phyloP scores from a whole-genome alignment of 2,888 invertebrate species.

The Diarsia rubi region DNA sequence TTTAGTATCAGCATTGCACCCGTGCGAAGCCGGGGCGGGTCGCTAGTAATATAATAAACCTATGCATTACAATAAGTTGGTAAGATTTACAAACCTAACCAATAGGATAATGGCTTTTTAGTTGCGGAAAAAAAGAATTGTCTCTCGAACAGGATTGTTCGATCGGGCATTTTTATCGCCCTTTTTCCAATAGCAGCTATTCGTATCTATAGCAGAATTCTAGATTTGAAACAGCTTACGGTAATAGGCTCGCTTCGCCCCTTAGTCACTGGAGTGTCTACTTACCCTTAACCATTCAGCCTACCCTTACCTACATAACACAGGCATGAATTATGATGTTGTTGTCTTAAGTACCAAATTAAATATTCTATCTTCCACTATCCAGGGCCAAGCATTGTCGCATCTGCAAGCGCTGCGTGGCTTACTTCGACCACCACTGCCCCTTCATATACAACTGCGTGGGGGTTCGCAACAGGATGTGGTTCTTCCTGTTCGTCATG shows the following conservation, averaged over 20 bases:
- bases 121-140: not conserved
- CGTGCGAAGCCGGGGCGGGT: too few relatives aligned
- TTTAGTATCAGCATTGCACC: too few relatives aligned
- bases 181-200: not conserved
- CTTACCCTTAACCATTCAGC: not conserved
- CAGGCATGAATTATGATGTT: too few relatives aligned
- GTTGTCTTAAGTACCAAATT: not conserved
- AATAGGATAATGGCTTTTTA: not conserved
- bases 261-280: not conserved
- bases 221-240: not conserved
- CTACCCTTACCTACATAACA: not conserved
- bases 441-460: conserved; percentile 99
- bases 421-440: conserved; percentile 98
- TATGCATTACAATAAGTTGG: not conserved
- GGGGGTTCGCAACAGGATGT: conserved; percentile 97
- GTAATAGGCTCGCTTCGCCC: not conserved
- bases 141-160: not conserved
- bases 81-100: not conserved
- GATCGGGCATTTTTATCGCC: too few relatives aligned
- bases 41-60: not conserved
- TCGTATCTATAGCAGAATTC: not conserved
- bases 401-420: conserved; percentile 96
- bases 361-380: not conserved
- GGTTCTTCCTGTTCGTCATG: conserved; percentile 97
- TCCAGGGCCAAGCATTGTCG: conserved; percentile 96